Evolutionary conservation across 2,888 invertebrate species (phyloP), one percentile per base, ranked within the genome.

Genomic region (Drosophila diplacantha): DNA sequence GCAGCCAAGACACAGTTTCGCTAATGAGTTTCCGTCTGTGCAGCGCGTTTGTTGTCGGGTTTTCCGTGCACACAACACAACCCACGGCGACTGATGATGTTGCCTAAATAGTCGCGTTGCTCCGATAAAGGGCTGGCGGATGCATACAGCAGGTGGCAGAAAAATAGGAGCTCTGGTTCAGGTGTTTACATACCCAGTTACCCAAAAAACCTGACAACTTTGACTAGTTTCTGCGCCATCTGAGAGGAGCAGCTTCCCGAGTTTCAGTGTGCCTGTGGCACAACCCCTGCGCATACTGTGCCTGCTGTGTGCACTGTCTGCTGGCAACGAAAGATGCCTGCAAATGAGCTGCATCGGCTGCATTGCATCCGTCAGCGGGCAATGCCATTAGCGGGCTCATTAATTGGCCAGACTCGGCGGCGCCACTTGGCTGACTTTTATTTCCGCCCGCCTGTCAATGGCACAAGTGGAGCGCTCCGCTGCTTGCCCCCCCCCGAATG

Each of bases 21-120:
- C 79, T 80, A 80, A 80, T 80, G 79, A 80, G 79, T 82, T 79
- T 79, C 79, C 79, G 79, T 74, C 80, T 70, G 65, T 39, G 32
- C 39, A 43, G 9, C 39, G 46, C 56, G 43, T 35, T 46, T 54
- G 54, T 44, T 32, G 61, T 49, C 34, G 29, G 46, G 14, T 20
- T 47, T 31, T 20, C 51, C 12, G 29, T 41, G 11, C 26, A 38
- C 20, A 18, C 26, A 14, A 51, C n/a, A 26, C 24, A 8, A 18
- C 24, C 32, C 18, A 5, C 20, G 46, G 14, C 49, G 58, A 41
- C 24, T 66, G 67, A 47, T 54, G 58, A 47, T 59, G 55, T 22
- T 43, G 63, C 49, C 44, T 62, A 63, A 52, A 62, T 34, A 34
- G 29, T 51, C 14, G 59, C 18, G 11, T n/a, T n/a, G 22, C 39